Conservation (phyloP, 1,140 invertebrate species). For the Lasioglossum albipes region DNA sequence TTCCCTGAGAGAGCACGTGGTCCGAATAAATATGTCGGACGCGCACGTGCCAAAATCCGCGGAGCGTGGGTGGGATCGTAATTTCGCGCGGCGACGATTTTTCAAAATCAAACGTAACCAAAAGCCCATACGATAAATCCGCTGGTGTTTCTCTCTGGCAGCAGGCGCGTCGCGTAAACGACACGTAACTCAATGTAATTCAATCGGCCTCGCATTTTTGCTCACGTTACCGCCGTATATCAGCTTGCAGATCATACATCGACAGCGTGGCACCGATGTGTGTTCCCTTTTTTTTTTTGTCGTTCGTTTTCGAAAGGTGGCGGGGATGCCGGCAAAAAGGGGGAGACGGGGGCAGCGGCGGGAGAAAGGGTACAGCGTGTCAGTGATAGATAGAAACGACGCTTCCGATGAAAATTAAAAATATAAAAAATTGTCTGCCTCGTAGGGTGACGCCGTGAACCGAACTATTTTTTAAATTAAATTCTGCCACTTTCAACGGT, state of each 20-base stretch:
- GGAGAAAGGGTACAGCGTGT: not conserved
- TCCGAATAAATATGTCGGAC: slow-evolving; percentile 60
- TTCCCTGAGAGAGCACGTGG: slow-evolving; percentile 51
- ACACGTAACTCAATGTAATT: slow-evolving; percentile 69
- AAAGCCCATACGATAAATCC: slow-evolving; percentile 65
- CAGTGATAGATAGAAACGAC: slow-evolving; percentile 65
- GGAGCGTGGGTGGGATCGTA: slow-evolving; percentile 59
- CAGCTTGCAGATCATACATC: slow-evolving; percentile 62
- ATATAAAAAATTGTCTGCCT: slow-evolving; percentile 62
- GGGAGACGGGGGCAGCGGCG: too few species aligned
- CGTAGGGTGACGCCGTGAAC: slow-evolving; percentile 43
- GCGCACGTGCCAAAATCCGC: slow-evolving; percentile 62
- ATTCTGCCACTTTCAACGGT: slow-evolving; percentile 48
- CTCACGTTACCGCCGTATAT: slow-evolving; percentile 64
- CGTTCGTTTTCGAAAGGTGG: not conserved
- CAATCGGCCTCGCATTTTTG: slow-evolving; percentile 67
- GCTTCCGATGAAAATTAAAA: slow-evolving; percentile 61
- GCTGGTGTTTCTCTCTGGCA: not conserved
- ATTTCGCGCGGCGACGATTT: slow-evolving; percentile 65
- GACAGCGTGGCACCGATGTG: slow-evolving; percentile 47
- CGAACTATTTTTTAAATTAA: slow-evolving; percentile 64
- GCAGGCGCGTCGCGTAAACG: slow-evolving; percentile 60
- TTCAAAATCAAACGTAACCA: slow-evolving; percentile 68
- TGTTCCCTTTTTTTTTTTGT: slow-evolving; percentile 3
- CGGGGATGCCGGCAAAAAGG: not conserved